Evolutionary conservation across 1,140 invertebrate genomes (phyloP).

Genomic region (Zaprionus nigranus): DNA sequence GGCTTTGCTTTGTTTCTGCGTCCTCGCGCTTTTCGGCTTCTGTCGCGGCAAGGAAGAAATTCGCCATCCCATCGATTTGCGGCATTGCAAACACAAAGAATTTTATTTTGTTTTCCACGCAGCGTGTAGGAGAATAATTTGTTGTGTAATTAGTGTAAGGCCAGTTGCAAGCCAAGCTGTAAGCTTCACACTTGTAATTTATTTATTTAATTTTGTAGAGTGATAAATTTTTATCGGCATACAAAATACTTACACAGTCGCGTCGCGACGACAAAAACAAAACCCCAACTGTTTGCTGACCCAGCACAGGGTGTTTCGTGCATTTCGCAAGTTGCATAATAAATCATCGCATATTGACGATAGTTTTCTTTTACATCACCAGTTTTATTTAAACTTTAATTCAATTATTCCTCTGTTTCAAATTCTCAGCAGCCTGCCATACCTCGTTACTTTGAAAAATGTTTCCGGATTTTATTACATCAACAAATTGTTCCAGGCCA

Average conservation of each 20-base stretch:
- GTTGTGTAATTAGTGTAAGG: constrained; percentile 18
- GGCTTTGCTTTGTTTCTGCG: constrained; percentile 29
- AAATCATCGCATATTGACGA: constrained; percentile 11
- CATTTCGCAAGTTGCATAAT: background rate
- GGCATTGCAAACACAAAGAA: background rate
- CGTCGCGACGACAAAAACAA: constrained; percentile 46
- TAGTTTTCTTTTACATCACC: constrained; percentile 2
- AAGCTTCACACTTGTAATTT: constrained; percentile 5
- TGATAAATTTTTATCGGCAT: constrained; percentile 14
- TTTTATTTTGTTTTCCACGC: constrained; percentile 31
- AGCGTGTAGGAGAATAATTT: constrained; percentile 59
- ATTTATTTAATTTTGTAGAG: constrained; percentile 1
- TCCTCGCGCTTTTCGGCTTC: constrained; percentile 33
- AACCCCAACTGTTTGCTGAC: constrained; percentile 20
- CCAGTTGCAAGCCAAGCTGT: constrained; percentile 1
- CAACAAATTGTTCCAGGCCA: constrained; percentile 89
- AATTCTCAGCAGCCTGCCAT: constrained; percentile 87
- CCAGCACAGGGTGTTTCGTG: constrained; percentile 34
- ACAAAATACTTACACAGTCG: constrained; percentile 32
- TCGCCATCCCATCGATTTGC: constrained; percentile 40
- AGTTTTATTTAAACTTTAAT: constrained; percentile 81
- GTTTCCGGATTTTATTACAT: constrained; percentile 86
- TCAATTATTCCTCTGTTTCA: constrained; percentile 87
- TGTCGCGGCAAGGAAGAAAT: constrained; percentile 45
- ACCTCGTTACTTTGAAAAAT: constrained; percentile 86